These are phyloP conservation scores for Galemys pyrenaicus DNA, from an alignment of 2,113 vertebrate species.

Conservation along the genomic window DNA sequence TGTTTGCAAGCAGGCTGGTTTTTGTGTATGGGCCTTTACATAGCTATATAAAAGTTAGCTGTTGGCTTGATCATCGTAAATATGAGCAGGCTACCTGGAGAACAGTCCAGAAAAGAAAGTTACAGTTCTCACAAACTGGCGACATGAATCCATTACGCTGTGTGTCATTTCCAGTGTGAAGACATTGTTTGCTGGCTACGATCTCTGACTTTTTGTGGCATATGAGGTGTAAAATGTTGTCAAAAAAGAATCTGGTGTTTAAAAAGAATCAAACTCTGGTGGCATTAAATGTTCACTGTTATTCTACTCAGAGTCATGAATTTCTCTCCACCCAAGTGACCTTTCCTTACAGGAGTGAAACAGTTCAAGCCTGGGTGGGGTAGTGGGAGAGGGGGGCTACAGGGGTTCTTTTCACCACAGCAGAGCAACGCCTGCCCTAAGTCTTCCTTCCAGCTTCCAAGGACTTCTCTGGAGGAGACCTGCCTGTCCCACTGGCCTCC, in stretches of 20 bases:
- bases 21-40: conserved; percentile 30
- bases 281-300: conserved; percentile 91
- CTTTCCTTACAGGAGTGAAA: background rate
- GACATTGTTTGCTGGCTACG: conserved; percentile 84
- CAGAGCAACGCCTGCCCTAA: background rate
- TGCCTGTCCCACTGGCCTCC: background rate
- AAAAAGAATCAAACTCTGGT: conserved; percentile 85
- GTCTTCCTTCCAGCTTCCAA: too few species aligned
- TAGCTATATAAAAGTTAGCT: background rate
- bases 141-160: conserved; percentile 76
- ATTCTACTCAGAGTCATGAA: conserved; percentile 80
- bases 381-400: background rate
- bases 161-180: conserved; percentile 85
- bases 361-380: background rate
- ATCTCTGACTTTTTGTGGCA: conserved; percentile 85
- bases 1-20: background rate
- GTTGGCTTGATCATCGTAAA: conserved; percentile 49
- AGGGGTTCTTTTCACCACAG: background rate
- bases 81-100: conserved; percentile 73
- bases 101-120: conserved; percentile 74
- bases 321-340: conserved; percentile 58
- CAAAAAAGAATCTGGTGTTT: conserved; percentile 87
- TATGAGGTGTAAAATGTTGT: conserved; percentile 87
- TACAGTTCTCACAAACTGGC: conserved; percentile 50
- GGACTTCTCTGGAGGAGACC: background rate